phyloP scores from a whole-genome alignment of 1,140 invertebrate genomes.

The Physella acuta region DNA sequence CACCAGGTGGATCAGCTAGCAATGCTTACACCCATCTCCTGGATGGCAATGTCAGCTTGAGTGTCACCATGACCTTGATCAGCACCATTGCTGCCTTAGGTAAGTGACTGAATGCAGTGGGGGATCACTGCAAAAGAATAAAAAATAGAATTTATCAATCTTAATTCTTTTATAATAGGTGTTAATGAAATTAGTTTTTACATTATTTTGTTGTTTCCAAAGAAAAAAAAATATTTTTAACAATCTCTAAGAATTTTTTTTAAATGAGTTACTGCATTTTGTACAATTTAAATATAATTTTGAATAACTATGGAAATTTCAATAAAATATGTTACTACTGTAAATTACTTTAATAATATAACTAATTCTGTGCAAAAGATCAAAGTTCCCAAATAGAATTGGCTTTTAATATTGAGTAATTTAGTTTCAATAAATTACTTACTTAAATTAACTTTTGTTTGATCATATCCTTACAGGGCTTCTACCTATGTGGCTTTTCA shows the following conservation, averaged over 20 bases:
- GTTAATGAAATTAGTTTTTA: neutral
- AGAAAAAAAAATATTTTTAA: neutral
- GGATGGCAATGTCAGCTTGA: constrained; percentile 62
- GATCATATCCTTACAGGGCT: constrained; percentile 75
- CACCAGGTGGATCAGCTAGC: constrained; percentile 62
- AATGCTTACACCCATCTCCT: constrained; percentile 63
- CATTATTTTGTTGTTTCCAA: neutral
- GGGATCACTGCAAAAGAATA: too few species aligned
- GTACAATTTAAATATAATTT: too few species aligned
- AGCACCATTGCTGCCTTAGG: constrained; percentile 49
- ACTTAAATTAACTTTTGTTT: too few species aligned
- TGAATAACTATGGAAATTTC: too few species aligned
- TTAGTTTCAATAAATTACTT: too few species aligned
- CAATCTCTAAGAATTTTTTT: neutral
- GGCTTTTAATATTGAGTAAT: neutral
- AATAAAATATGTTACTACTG: too few species aligned
- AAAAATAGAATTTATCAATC: too few species aligned
- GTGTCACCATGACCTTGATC: constrained; percentile 61
- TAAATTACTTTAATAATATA: too few species aligned
- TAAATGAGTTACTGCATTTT: too few species aligned
- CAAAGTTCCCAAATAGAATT: neutral
- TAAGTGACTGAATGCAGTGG: constrained; percentile 20
- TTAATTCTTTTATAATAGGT: neutral
- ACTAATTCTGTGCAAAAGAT: neutral
- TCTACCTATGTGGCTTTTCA: constrained; percentile 93